Percentiles rank a stretch among this genome's conserved stretches.
These are phyloP conservation scores for Nudaria mundana DNA, from an alignment of 2,888 invertebrate genomes.

Conservation along the genomic window DNA sequence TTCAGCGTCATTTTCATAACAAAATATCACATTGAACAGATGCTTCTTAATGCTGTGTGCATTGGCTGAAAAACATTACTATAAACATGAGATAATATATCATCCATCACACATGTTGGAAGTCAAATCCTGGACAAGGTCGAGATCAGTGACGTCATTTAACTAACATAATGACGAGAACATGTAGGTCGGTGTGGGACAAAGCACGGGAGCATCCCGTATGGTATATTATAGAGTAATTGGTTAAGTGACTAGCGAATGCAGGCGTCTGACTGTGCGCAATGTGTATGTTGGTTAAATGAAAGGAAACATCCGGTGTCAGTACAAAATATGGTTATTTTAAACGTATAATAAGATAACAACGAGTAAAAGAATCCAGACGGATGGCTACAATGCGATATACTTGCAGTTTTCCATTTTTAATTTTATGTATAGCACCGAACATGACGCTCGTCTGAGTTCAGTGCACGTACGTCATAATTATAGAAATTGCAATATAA, in stretches of 20 bases:
- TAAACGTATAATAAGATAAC: slow-evolving; percentile 8
- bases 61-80: slow-evolving; percentile 13
- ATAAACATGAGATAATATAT: slow-evolving; percentile 58
- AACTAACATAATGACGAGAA: slow-evolving; percentile 60
- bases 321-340: slow-evolving; percentile 36
- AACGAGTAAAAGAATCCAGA: slow-evolving; percentile 2
- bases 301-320: slow-evolving; percentile 48
- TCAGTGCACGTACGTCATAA: background rate
- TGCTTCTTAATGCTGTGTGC: background rate
- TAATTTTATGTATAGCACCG: background rate
- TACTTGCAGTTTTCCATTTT: slow-evolving; percentile 4
- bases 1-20: background rate
- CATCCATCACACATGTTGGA: slow-evolving; percentile 50
- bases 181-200: slow-evolving; percentile 48
- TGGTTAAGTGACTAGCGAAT: slow-evolving; percentile 59
- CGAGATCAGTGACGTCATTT: slow-evolving; percentile 61
- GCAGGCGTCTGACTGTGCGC: slow-evolving; percentile 18
- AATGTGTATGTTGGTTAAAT: slow-evolving; percentile 33
- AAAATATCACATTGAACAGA: background rate
- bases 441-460: no score
- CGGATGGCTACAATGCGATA: slow-evolving; percentile 1
- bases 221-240: slow-evolving; percentile 47
- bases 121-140: slow-evolving; percentile 62
- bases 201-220: slow-evolving; percentile 32
- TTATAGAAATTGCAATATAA: background rate